Conservation (phyloP, 2,888 invertebrate genomes). For the Pristionchus fissidentatus region DNA sequence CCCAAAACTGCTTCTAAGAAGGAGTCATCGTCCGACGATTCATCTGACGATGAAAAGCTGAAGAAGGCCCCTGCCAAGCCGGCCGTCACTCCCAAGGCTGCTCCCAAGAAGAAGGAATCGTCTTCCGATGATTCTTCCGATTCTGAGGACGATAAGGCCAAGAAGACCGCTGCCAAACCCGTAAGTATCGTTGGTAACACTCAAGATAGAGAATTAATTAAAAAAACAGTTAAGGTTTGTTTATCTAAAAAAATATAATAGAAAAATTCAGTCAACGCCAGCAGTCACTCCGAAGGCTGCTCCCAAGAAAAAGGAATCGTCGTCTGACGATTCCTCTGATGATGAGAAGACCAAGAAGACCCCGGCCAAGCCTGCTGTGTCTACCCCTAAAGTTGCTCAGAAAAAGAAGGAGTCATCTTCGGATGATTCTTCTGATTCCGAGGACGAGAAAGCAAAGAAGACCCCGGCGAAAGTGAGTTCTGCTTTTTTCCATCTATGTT, state of each 20-base stretch:
- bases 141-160: conserved; percentile 51
- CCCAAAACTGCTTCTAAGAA: conserved; percentile 51
- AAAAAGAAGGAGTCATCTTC: conserved; percentile 47
- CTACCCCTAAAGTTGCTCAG: background rate
- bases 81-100: conserved; percentile 29
- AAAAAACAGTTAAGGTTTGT: no score
- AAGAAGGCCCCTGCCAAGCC: conserved; percentile 52
- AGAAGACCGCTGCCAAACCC: conserved; percentile 53
- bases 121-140: conserved; percentile 49
- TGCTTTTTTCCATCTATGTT: background rate
- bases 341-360: conserved; percentile 52
- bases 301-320: conserved; percentile 52
- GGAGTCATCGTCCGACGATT: conserved; percentile 51
- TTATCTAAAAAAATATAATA: no score
- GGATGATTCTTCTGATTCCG: conserved; percentile 50
- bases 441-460: conserved; percentile 53
- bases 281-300: conserved; percentile 40
- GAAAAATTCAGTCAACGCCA: conserved; percentile 12
- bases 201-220: background rate
- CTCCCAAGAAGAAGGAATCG: conserved; percentile 46
- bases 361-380: conserved; percentile 45
- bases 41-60: conserved; percentile 52
- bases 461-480: conserved; percentile 33
- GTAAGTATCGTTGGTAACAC: background rate
- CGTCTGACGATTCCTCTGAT: conserved; percentile 55